These are phyloP conservation scores for Erethizon dorsatum DNA, from an alignment of 2,797 vertebrate genomes.

Conservation along the genomic window DNA sequence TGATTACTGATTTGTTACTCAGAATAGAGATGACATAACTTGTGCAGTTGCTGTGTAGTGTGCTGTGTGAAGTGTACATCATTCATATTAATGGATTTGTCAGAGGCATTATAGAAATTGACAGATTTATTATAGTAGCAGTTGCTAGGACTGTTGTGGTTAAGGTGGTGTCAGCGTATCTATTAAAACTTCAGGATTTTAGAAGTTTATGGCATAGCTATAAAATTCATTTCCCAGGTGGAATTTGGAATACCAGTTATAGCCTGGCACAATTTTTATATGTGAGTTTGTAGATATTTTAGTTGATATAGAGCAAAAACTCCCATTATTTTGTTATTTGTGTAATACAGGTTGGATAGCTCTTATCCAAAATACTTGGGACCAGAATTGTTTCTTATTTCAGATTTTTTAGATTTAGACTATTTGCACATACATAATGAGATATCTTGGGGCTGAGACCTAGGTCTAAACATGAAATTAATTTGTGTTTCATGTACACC, in stretches of 20 bases:
- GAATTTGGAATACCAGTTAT: constrained; percentile 79
- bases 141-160: constrained; percentile 84
- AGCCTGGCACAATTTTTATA: constrained; percentile 75
- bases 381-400: background rate
- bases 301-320: constrained; percentile 62
- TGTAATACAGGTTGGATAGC: background rate
- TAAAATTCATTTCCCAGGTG: constrained; percentile 76
- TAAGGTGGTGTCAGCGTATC: constrained; percentile 88
- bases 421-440: constrained; percentile 29
- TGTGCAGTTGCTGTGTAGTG: constrained; percentile 86
- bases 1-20: constrained; percentile 93
- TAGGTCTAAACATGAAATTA: background rate
- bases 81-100: constrained; percentile 92
- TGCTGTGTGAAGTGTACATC: constrained; percentile 88
- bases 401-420: background rate
- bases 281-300: constrained; percentile 66
- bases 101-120: constrained; percentile 88
- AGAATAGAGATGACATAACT: constrained; percentile 89
- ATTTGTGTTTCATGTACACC: background rate
- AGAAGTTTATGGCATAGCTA: constrained; percentile 80
- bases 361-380: background rate
- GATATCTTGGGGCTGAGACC: background rate
- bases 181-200: constrained; percentile 85
- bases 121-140: constrained; percentile 89
- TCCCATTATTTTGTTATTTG: constrained; percentile 52